A percentile compares a stretch with the other conserved stretches of the same genome.
These are phyloP conservation scores for Brenthis ino DNA, from an alignment of 2,888 invertebrate species.

Conservation along the genomic window DNA sequence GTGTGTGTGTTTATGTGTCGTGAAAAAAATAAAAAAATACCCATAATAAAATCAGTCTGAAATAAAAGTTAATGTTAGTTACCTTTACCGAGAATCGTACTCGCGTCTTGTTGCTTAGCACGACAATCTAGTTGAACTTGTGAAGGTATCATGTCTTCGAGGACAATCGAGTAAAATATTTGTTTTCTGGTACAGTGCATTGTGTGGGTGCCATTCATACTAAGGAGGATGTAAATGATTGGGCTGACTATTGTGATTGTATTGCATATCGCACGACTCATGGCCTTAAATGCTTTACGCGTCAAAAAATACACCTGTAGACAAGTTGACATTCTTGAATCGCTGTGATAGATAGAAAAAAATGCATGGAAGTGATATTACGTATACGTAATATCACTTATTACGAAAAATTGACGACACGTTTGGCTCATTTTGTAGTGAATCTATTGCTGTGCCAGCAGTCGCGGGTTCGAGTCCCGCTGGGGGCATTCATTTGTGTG, in stretches of 20 bases:
- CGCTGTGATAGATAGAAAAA: no score
- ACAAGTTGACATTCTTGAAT: neutral
- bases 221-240: slow-evolving; percentile 47
- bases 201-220: slow-evolving; percentile 43
- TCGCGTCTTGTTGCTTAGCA: neutral
- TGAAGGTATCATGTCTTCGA: neutral
- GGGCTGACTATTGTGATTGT: slow-evolving; percentile 34
- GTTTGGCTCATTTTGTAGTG: no score
- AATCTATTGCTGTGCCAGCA: no score
- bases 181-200: slow-evolving; percentile 29
- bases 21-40: no score
- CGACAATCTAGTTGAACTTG: neutral
- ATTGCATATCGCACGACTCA: slow-evolving; percentile 26
- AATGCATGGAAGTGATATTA: no score
- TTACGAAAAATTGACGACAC: no score
- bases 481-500: no score
- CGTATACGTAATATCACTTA: no score
- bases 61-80: no score
- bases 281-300: neutral
- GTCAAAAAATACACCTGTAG: neutral
- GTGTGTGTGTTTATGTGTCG: no score
- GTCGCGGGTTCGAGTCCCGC: no score
- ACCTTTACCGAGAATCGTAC: neutral
- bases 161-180: slow-evolving; percentile 11
- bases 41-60: no score